Evolutionary conservation across 2,113 vertebrate species (phyloP).

Genomic region (Callospermophilus lateralis): DNA sequence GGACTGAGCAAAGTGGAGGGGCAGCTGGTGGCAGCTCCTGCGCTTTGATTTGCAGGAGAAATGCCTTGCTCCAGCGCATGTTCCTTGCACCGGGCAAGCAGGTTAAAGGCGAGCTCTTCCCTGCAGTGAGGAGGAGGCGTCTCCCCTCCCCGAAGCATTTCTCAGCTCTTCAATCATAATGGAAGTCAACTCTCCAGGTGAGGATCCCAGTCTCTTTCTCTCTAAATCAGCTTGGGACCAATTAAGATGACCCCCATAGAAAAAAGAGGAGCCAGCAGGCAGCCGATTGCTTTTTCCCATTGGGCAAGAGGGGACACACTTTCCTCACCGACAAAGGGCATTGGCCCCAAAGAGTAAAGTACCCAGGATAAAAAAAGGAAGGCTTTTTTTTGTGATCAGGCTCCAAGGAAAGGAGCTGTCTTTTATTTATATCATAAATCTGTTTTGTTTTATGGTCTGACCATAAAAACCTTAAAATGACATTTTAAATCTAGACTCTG

Average conservation of each 20-base stretch:
- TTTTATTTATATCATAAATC: conserved; percentile 82
- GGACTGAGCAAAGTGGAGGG: conserved; percentile 50
- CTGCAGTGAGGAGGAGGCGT: conserved; percentile 37
- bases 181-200: conserved; percentile 69
- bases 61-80: not conserved
- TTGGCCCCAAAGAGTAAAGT: not conserved
- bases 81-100: conserved; percentile 37
- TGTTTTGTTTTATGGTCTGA: conserved; percentile 77
- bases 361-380: not conserved
- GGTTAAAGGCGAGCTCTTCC: conserved; percentile 34
- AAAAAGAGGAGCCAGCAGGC: not conserved
- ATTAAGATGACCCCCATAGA: conserved; percentile 58
- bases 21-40: conserved; percentile 62
- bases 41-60: conserved; percentile 75
- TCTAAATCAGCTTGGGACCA: conserved; percentile 75
- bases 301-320: not conserved
- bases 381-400: conserved; percentile 54
- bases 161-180: conserved; percentile 32
- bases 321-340: conserved; percentile 51
- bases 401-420: conserved; percentile 32
- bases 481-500: conserved; percentile 73
- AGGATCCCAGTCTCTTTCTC: conserved; percentile 55
- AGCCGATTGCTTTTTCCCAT: not conserved
- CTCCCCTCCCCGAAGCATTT: conserved; percentile 33
- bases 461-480: conserved; percentile 81